A percentile compares a stretch with the other conserved stretches of the same genome.
These are phyloP conservation scores for Petrophora chlorosata DNA, from an alignment of 2,888 invertebrate genomes.

Conservation along the genomic window DNA sequence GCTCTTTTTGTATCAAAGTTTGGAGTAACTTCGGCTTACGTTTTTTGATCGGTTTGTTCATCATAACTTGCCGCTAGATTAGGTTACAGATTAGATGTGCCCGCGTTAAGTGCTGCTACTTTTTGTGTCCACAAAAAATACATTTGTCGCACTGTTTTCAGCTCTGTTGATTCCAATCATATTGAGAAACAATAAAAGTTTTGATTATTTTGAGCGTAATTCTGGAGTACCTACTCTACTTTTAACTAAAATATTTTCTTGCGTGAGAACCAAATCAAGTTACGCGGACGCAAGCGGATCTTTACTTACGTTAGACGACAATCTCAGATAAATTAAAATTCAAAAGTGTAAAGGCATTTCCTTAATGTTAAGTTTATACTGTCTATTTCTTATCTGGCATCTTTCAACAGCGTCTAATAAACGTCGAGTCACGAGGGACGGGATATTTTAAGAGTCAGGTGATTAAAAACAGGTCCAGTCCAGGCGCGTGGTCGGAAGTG, in stretches of 20 bases:
- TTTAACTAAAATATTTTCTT: slow-evolving; percentile 4
- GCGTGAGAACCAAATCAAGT: slow-evolving; percentile 15
- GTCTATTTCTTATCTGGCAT: slow-evolving; percentile 31
- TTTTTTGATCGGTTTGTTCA: slow-evolving; percentile 48
- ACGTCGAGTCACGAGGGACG: slow-evolving; percentile 36
- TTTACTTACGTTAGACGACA: background rate
- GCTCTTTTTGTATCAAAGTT: slow-evolving; percentile 41
- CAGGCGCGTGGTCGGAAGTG: slow-evolving; percentile 58
- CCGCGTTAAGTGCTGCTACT: slow-evolving; percentile 35
- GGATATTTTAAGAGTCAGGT: slow-evolving; percentile 36
- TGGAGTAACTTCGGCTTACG: slow-evolving; percentile 35
- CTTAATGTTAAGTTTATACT: slow-evolving; percentile 25
- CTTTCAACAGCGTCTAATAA: slow-evolving; percentile 29
- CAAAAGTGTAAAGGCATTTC: slow-evolving; percentile 30
- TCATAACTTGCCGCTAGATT: slow-evolving; percentile 56
- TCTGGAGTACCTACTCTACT: slow-evolving; percentile 1
- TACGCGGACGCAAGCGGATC: slow-evolving; percentile 3
- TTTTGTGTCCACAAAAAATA: slow-evolving; percentile 26
- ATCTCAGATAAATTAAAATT: slow-evolving; percentile 23
- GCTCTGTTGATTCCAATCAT: background rate
- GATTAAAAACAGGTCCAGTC: slow-evolving; percentile 40
- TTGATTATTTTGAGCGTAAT: background rate
- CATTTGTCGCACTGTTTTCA: slow-evolving; percentile 12
- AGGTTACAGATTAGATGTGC: slow-evolving; percentile 49
- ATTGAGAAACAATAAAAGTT: slow-evolving; percentile 10